Conservation (phyloP, 2,888 invertebrate species). For the Campoletis raptor region DNA sequence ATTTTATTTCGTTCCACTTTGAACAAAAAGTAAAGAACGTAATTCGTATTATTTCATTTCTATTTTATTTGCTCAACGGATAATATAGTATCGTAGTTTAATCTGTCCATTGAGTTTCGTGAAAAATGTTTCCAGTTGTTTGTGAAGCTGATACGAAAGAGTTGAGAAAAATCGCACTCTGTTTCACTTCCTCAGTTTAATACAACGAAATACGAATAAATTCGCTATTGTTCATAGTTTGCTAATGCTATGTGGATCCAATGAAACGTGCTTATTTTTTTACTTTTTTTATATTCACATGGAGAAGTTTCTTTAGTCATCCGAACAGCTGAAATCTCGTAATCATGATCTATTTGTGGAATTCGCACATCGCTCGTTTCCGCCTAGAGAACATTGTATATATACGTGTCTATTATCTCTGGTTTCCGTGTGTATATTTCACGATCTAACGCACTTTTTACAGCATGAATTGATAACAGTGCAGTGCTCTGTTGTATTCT, state of each 20-base stretch:
- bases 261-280: not conserved
- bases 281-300: not conserved
- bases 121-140: not conserved
- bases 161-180: not conserved
- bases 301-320: constrained; percentile 40
- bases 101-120: not conserved
- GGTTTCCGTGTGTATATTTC: constrained; percentile 40
- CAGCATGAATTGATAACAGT: constrained; percentile 49
- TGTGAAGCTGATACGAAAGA: not conserved
- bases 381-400: constrained; percentile 41
- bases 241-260: not conserved
- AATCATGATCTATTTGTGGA: constrained; percentile 64
- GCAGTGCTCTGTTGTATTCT: constrained; percentile 35
- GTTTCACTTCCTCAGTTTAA: not conserved
- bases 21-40: not conserved
- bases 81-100: not conserved
- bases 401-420: constrained; percentile 47
- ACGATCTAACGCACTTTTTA: constrained; percentile 22
- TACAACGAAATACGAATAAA: not conserved
- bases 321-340: constrained; percentile 32
- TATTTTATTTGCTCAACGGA: not conserved
- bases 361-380: constrained; percentile 62
- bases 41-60: not conserved
- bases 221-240: not conserved
- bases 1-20: not conserved